Base-by-base conservation (phyloP, 2,113 vertebrate genomes). In the Ctenodactylus gundi region DNA sequence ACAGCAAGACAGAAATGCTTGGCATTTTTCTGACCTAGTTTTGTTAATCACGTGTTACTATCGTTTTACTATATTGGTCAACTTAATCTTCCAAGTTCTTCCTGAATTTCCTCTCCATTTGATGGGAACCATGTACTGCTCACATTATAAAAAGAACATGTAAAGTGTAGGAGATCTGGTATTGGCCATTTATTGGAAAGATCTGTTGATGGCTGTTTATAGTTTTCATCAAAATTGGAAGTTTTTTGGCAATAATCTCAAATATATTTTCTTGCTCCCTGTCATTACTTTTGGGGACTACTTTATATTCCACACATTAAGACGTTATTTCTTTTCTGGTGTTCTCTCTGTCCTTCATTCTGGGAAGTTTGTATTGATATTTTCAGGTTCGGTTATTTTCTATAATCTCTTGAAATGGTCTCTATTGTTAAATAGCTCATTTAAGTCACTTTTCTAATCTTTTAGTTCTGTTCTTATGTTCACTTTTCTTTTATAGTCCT, bases 41-140 rank as follows among this genome's bases (percentile, higher is more conserved):
- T 88, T 60, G 46, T 44, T 78, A 88, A 80, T 90, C 83, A 88
- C 65, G 25, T 75, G 21, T 91, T 94, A 67, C 15, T 96, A 25
- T 94, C 46, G 70, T 1, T 67, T 21, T 75, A 53, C 21, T 64
- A 83, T 86, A 41, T 41, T 49, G 68, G 39, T 90, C 68, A 83
- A 49, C 27, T 34, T 77, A 84, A 31, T 87, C 25, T 78, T n/a
- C 41, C 58, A 41, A 53, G 65, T 80, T 87, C 51, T 62, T 90
- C 55, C 62, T 46, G 51, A 58, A 41, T 87, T 94, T 49, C 68
- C n/a, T 64, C 34, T 36, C 17, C 60, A 15, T 39, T 68, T 83
- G 41, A 85, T 68, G 36, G n/a, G 46, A 81, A 72, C 36, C 82
- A n/a, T 70, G 4, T 84, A 46, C 67, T 70, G 60, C 72, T 85